Evolutionary conservation across 2,888 invertebrate species (phyloP), one percentile per base, ranked within the genome.

Genomic region (Xestia sexstrigata): DNA sequence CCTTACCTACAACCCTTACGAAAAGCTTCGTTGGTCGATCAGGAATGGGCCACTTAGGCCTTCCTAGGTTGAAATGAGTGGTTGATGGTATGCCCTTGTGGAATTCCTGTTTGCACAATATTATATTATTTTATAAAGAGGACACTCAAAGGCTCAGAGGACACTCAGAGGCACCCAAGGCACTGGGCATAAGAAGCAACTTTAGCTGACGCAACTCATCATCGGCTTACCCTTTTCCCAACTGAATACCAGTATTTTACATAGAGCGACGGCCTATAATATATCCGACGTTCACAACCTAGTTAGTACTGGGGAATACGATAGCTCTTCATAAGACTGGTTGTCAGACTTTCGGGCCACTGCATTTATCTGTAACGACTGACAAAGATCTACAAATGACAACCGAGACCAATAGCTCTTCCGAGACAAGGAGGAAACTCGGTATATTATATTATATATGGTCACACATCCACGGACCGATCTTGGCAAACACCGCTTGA

Each of bases 71-170:
- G 60, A 96, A 95, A 74, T 96, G 94, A 9, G 92, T 90, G 0
- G 96, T 96, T 2, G 96, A 94, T 11, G 96, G 88, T 81, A 97
- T 94, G 0, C 92, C 92, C 89, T 96, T 97, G 78, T 93, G 93
- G 8, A 86, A 87, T 89, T 97, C 96, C 96, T 97, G 85, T 17
- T 35, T 11, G 26, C 0, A 76, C 55, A 76, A 80, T 30, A 26
- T n/a, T 39, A 42, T 13, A 74, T 47, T 58, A 9, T 35, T 62
- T 62, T 35, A 8, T 26, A 60, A 30, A 30, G 17, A 13, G 30
- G 15, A 60, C 60, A 60, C 7, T 13, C 26, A 55, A 55, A 13
- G 26, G 55, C 13, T 23, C 13, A 55, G n/a, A 3, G 30, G 15
- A 60, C 60, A 60, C 7, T 13, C 26, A 55, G n/a, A 13, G 26